Conservation (phyloP, 2,113 vertebrate genomes). For the Poeciliopsis occidentalis region DNA sequence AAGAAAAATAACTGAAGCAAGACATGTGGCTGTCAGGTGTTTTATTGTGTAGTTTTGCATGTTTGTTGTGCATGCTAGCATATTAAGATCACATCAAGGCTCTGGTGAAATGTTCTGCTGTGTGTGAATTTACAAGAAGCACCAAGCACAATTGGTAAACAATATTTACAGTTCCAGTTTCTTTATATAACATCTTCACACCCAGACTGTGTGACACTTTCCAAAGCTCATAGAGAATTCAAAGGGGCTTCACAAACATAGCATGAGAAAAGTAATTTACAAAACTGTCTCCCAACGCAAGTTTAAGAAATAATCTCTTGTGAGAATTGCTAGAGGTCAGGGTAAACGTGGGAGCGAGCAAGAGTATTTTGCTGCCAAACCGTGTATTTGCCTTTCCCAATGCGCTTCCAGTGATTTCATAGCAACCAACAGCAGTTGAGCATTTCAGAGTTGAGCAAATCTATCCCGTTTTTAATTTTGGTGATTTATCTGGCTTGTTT, state of each 20-base stretch:
- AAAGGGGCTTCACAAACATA: slow-evolving; percentile 7
- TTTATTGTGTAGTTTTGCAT: slow-evolving; percentile 51
- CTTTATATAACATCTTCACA: slow-evolving; percentile 73
- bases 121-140: slow-evolving; percentile 42
- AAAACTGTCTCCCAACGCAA: slow-evolving; percentile 32
- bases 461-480: neutral
- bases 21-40: slow-evolving; percentile 14
- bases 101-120: slow-evolving; percentile 35
- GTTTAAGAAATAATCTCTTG: slow-evolving; percentile 4
- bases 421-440: no score
- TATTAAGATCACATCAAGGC: slow-evolving; percentile 32
- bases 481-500: neutral
- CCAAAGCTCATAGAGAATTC: slow-evolving; percentile 15
- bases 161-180: slow-evolving; percentile 73
- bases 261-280: slow-evolving; percentile 39
- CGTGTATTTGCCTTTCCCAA: neutral
- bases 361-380: slow-evolving; percentile 21
- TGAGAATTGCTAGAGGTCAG: slow-evolving; percentile 33
- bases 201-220: slow-evolving; percentile 35
- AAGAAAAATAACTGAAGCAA: neutral
- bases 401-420: neutral
- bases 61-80: slow-evolving; percentile 32
- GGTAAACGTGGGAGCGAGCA: slow-evolving; percentile 2
- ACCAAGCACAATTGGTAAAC: slow-evolving; percentile 63
- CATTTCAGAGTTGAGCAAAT: neutral